Percentiles rank a stretch among this genome's conserved stretches.
These are phyloP conservation scores for Karalla daura DNA, from an alignment of 2,797 vertebrate species.

Conservation along the genomic window DNA sequence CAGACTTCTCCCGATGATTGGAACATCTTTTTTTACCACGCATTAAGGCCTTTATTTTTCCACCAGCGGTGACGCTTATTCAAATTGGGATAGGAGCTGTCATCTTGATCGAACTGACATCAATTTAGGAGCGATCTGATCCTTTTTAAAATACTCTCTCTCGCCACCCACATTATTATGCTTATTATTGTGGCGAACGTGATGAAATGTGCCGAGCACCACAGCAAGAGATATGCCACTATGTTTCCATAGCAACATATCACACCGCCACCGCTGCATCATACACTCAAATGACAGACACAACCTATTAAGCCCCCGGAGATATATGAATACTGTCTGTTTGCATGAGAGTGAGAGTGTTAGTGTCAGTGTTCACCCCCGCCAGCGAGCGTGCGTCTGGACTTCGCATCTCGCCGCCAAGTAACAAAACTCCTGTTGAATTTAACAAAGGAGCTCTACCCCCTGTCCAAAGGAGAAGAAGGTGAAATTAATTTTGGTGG, in stretches of 20 bases:
- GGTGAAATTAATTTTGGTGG: conserved; percentile 24
- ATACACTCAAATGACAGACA: conserved; percentile 79
- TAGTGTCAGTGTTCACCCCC: conserved; percentile 38
- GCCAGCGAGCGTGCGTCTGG: conserved; percentile 11
- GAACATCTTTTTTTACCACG: conserved; percentile 19
- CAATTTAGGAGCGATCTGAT: conserved; percentile 57
- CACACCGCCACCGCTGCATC: conserved; percentile 71
- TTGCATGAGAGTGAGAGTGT: conserved; percentile 57
- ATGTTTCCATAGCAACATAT: conserved; percentile 81
- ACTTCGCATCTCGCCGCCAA: conserved; percentile 38
- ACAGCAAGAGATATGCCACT: conserved; percentile 64
- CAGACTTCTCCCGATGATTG: conserved; percentile 33
- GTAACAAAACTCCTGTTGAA: conserved; percentile 31
- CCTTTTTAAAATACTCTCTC: conserved; percentile 62
- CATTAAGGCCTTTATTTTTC: conserved; percentile 50
- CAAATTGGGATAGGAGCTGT: conserved; percentile 53
- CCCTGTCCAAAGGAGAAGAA: not conserved
- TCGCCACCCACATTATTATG: conserved; percentile 61
- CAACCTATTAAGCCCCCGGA: conserved; percentile 73
- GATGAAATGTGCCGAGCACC: conserved; percentile 64
- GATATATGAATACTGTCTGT: conserved; percentile 70
- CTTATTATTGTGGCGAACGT: conserved; percentile 65
- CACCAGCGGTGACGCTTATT: conserved; percentile 25
- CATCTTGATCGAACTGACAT: conserved; percentile 53
- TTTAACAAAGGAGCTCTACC: conserved; percentile 22